Evolutionary conservation across 2,113 vertebrate species (phyloP).

Genomic region (Lepisosteus osseus): DNA sequence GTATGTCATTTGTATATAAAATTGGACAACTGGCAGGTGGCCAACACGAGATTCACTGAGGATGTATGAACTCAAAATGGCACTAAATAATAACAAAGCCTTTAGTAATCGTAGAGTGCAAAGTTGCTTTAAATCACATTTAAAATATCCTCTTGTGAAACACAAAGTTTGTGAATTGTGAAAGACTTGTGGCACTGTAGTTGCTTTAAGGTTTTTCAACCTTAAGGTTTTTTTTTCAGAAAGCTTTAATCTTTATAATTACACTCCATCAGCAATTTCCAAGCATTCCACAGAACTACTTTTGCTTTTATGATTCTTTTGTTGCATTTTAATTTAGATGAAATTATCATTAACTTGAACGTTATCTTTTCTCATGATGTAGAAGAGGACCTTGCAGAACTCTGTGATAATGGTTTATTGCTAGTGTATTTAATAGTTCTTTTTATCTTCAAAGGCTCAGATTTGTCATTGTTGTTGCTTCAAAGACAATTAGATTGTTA

Average conservation of each 20-base stretch:
- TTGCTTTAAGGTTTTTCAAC: too few relatives aligned
- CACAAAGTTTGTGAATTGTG: neutral
- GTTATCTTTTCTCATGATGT: constrained; percentile 56
- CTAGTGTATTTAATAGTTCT: constrained; percentile 54
- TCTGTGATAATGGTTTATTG: constrained; percentile 59
- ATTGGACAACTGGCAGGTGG: too few relatives aligned
- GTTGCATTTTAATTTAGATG: constrained; percentile 38
- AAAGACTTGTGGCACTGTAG: neutral
- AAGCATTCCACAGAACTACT: constrained; percentile 39
- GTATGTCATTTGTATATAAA: too few relatives aligned
- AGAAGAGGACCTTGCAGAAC: constrained; percentile 47
- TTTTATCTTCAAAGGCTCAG: constrained; percentile 63
- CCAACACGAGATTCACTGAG: too few relatives aligned
- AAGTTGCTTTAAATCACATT: too few relatives aligned
- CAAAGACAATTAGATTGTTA: constrained; percentile 53
- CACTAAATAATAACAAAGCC: too few relatives aligned
- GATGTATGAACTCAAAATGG: too few relatives aligned
- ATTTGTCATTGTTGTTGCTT: constrained; percentile 54
- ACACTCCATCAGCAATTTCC: constrained; percentile 37
- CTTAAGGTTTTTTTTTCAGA: constrained; percentile 23
- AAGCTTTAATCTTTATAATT: constrained; percentile 50
- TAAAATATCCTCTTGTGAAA: neutral
- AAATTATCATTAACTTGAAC: constrained; percentile 49
- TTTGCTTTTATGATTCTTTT: constrained; percentile 41
- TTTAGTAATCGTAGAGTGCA: too few relatives aligned